These are phyloP conservation scores for Dromiciops gliroides DNA, from an alignment of 2,113 vertebrate species.

Conservation along the genomic window DNA sequence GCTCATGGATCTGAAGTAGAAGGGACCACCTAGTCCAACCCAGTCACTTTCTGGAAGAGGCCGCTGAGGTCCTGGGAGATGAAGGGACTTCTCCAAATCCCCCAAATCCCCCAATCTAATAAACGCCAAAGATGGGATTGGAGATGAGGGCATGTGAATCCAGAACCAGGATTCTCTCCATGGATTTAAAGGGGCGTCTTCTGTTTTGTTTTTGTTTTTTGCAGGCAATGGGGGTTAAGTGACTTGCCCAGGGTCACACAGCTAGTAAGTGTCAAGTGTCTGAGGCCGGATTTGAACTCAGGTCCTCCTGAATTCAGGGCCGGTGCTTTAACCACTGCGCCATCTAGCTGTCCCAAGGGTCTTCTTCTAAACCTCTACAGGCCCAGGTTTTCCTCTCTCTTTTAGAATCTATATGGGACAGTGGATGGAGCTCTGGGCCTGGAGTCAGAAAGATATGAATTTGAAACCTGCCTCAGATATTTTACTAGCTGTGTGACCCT, in stretches of 20 bases:
- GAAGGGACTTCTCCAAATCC: not conserved
- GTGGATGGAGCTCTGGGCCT: not conserved
- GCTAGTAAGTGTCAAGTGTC: no score
- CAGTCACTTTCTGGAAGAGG: not conserved
- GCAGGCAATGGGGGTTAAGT: no score
- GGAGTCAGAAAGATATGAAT: not conserved
- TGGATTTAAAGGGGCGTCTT: not conserved
- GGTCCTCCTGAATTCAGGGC: no score
- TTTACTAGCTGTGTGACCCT: not conserved
- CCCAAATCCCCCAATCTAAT: not conserved
- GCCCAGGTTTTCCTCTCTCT: not conserved
- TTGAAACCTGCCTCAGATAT: not conserved
- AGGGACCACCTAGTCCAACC: not conserved
- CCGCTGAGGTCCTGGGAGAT: not conserved
- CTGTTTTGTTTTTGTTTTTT: no score
- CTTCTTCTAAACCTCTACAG: no score
- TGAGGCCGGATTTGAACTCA: no score
- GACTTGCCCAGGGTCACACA: no score
- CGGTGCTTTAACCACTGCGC: no score
- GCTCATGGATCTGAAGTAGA: not conserved
- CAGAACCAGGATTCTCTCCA: not conserved
- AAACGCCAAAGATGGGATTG: slow-evolving; percentile 5
- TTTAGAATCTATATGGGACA: not conserved
- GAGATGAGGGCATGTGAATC: not conserved
- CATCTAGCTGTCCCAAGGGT: no score